Conservation (phyloP, 1,140 invertebrate genomes). For the Hycleus cichorii region DNA sequence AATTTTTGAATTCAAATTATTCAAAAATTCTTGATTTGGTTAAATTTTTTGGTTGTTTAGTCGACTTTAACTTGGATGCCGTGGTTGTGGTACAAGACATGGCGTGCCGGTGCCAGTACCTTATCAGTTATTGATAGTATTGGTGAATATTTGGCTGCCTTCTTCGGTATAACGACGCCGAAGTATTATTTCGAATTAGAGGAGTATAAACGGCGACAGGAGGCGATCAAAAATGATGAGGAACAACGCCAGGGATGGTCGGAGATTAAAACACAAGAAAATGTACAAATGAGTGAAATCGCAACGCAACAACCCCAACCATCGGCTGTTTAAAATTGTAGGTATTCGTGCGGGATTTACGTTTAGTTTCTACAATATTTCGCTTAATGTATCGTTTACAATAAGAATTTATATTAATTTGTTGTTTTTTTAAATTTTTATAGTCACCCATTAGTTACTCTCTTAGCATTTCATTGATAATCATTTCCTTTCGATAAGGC, state of each 20-base stretch:
- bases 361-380: too few relatives aligned
- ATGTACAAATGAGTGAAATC: conserved; percentile 18
- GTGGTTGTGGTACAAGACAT: conserved; percentile 65
- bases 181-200: conserved; percentile 88
- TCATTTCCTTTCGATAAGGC: too few relatives aligned
- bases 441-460: too few relatives aligned
- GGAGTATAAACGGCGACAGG: conserved; percentile 62
- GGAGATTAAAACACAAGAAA: conserved; percentile 6
- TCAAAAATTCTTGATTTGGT: too few relatives aligned
- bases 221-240: conserved; percentile 47
- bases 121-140: conserved; percentile 72
- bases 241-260: conserved; percentile 42
- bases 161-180: conserved; percentile 84
- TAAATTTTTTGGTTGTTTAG: conserved; percentile 17
- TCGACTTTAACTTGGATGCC: conserved; percentile 55
- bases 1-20: background rate
- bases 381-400: too few relatives aligned
- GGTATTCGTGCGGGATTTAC: background rate
- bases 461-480: too few relatives aligned
- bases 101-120: conserved; percentile 53
- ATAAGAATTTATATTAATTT: too few relatives aligned
- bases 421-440: too few relatives aligned
- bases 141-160: conserved; percentile 74
- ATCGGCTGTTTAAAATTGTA: conserved; percentile 13
- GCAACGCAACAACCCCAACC: conserved; percentile 9